Base-by-base conservation (phyloP, 2,113 vertebrate genomes). In the Calidris pygmaea region DNA sequence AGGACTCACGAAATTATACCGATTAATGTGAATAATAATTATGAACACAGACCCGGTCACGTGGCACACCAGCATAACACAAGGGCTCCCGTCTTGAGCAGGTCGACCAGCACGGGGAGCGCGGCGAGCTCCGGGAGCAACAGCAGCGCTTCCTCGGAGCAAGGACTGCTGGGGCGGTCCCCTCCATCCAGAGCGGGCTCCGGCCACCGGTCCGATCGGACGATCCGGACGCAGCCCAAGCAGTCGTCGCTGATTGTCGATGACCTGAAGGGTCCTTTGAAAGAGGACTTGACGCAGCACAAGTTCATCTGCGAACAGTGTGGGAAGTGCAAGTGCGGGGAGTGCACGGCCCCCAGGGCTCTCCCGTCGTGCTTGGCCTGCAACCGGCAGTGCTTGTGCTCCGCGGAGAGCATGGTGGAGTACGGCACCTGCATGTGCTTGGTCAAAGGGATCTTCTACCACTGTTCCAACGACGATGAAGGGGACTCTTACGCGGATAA, bases 341-440 rank as follows among this genome's bases (percentile, higher is more conserved):
- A 99, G 56, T 99, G 99, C 98, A 99, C 99, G 15, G 98, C 99
- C 0, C 99, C 99, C 5, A 92, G 99, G 96, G 98, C 98, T 73
- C 98, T 99, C 90, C 99, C 99, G 2, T 99, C 99, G 0, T 99
- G 99, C 91, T 87, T 99, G 98, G 99, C 99, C 60, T 99, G 99
- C 77, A 98, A 99, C 93, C 98, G 98, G 68, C 99, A 99, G 96
- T 99, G 99, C 97, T 96, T 99, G 35, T 99, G 99, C 98, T 99
- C 99, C 0, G 99, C 99, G 0, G 99, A 99, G 97, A 99, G 98
- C 96, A 98, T 99, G 87, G 98, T 99, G 98, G 99, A 99, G 95
- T 99, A 99, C 9, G 97, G 99, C 95, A 99, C 99, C 32, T 99
- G 99, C 97, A 99, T 99, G 99, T 99, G 99, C 93, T 93, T 99